Evolutionary conservation across 2,113 vertebrate species (phyloP), one percentile per base, ranked within the genome.

Genomic region (Sakesphorus luctuosus): DNA sequence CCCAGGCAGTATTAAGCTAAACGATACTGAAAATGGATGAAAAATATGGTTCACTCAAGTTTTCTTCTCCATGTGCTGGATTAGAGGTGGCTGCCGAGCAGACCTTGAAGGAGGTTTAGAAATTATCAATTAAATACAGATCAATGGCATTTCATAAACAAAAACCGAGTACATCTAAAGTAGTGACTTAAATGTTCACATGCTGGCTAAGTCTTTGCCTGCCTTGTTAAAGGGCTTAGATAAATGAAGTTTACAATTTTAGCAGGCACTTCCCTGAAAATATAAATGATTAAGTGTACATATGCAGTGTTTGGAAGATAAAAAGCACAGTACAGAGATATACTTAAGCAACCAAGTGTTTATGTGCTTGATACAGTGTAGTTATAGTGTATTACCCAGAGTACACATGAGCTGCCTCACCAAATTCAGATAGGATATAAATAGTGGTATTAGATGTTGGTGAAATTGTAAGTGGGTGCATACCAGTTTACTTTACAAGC

Each of bases 361-460:
- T 84, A 75, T 72, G 53, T 89, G 62, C 52, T 82, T 68, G 53
- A 84, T 76, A 89, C 24, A 72, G 16, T 87, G 66, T 81, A 90
- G 80, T 81, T 91, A 56, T 4, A 89, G 69, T 40, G 31, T 55
- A 65, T 87, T 65, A 84, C 40, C 83, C 12, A 50, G 66, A 49
- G 80, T 65, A 94, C 52, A 56, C 40, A 58, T 11, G 21, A 95
- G 81, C 69, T 89, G 56, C 69, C 65, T 75, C 78, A 77, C 66
- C 89, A 91, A 82, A 91, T 89, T 84, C 95, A 94, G 69, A 92
- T 9, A 61, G 61, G 33, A 86, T 94, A 95, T 75, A 93, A 96
- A 93, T 61, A 96, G 73, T 68, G 36, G 44, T 78, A 73, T 87
- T 91, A 91, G 56, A 78, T 84, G 61, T 47, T 92, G 66, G 73